phyloP scores from a whole-genome alignment of 2,888 invertebrate species.

The Pheosia gnoma region DNA sequence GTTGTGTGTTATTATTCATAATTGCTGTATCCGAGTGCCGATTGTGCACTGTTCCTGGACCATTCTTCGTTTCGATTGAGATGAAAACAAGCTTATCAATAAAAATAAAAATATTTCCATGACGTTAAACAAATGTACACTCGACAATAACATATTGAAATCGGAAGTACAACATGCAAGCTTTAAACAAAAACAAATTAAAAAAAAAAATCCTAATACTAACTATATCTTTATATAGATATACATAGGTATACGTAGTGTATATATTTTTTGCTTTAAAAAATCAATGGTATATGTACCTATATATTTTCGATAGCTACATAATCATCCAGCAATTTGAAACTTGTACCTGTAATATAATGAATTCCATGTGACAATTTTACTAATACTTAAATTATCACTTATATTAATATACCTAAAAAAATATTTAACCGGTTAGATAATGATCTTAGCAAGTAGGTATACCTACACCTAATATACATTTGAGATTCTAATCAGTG shows the following conservation, averaged over 20 bases:
- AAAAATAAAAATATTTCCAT: neutral
- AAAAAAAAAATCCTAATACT: too few relatives aligned
- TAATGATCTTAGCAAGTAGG: conserved; percentile 29
- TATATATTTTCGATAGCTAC: too few relatives aligned
- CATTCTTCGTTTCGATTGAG: conserved; percentile 19
- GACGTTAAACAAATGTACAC: neutral
- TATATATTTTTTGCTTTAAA: too few relatives aligned
- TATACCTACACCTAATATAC: conserved; percentile 28
- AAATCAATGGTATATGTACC: too few relatives aligned
- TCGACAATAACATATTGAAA: neutral
- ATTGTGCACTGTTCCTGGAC: conserved; percentile 36
- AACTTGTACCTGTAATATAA: too few relatives aligned
- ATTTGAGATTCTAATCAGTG: conserved; percentile 30
- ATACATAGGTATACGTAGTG: too few relatives aligned
- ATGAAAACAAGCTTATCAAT: conserved; percentile 1
- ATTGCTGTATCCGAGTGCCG: conserved; percentile 56
- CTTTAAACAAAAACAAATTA: too few relatives aligned
- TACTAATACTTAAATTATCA: conserved; percentile 23
- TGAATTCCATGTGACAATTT: too few relatives aligned
- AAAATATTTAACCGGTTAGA: conserved; percentile 26
- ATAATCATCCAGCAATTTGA: too few relatives aligned
- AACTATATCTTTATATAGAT: too few relatives aligned
- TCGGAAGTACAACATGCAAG: neutral
- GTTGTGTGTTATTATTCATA: conserved; percentile 49
- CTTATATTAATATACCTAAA: conserved; percentile 5